Evolutionary conservation across 2,797 vertebrate genomes (phyloP).

Genomic region (Alcedo atthis): DNA sequence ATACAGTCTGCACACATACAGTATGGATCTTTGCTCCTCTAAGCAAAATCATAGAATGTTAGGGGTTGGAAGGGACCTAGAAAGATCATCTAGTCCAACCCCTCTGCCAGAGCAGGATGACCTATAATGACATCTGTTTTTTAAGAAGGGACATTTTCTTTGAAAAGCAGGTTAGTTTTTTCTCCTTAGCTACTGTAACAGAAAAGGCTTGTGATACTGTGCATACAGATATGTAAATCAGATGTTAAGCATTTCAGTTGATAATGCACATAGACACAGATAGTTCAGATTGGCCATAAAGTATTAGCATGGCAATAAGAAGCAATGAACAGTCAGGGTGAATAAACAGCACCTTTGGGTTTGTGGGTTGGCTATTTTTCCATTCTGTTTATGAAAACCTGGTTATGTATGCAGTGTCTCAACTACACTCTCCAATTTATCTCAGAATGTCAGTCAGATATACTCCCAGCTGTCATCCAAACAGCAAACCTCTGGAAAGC

Average conservation of each 20-base stretch:
- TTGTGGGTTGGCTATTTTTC: neutral
- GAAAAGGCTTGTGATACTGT: neutral
- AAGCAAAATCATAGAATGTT: neutral
- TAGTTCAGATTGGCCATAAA: neutral
- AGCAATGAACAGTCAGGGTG: neutral
- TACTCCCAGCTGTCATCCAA: neutral
- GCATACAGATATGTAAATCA: neutral
- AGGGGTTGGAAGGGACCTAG: too few species aligned
- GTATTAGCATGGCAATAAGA: neutral
- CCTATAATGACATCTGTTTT: neutral
- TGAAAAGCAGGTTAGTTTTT: neutral
- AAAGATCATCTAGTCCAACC: too few species aligned
- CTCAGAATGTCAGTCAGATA: neutral
- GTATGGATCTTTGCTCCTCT: neutral
- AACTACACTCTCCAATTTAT: neutral
- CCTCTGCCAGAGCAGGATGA: too few species aligned
- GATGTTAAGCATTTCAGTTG: neutral
- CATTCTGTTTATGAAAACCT: neutral
- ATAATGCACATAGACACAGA: neutral
- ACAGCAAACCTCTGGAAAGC: neutral
- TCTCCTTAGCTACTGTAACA: neutral
- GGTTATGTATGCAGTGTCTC: neutral
- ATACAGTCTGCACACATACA: neutral
- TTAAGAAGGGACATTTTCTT: neutral
- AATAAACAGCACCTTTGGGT: neutral